phyloP scores from a whole-genome alignment of 2,888 invertebrate genomes.

The Notocelia uddmanniana region DNA sequence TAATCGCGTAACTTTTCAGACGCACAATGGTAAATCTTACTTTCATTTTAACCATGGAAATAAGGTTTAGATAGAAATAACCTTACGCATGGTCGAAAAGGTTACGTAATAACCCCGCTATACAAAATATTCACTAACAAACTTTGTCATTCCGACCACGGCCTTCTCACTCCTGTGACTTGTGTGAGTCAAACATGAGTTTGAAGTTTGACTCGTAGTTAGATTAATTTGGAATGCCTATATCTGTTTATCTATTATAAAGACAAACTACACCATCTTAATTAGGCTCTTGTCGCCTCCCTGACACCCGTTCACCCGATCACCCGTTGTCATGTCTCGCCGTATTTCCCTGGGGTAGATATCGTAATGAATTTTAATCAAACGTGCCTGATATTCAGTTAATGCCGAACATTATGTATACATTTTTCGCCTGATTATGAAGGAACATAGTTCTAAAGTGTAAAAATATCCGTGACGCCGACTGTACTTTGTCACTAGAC shows the following conservation, averaged over 20 bases:
- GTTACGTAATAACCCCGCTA: no score
- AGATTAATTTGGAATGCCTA: constrained; percentile 34
- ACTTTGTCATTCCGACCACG: not conserved
- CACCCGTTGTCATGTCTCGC: constrained; percentile 19
- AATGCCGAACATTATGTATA: no score
- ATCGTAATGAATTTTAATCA: constrained; percentile 30
- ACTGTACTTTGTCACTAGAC: no score
- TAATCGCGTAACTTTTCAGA: no score
- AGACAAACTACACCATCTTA: constrained; percentile 42
- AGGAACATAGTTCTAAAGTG: no score
- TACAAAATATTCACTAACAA: not conserved
- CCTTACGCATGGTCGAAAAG: no score
- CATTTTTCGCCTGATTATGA: no score
- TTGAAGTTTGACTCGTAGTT: constrained; percentile 35
- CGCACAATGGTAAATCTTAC: no score
- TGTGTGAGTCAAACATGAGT: not conserved
- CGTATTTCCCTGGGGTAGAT: constrained; percentile 30
- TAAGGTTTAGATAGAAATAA: no score
- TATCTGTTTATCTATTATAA: constrained; percentile 31
- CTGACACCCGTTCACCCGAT: no score
- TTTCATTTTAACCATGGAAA: no score
- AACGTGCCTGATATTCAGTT: constrained; percentile 1
- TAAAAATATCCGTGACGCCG: no score
- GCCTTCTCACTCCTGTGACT: constrained; percentile 5
- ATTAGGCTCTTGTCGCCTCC: constrained; percentile 42